Evolutionary conservation across 2,888 invertebrate species (phyloP).

Genomic region (Argyresthia albistria): DNA sequence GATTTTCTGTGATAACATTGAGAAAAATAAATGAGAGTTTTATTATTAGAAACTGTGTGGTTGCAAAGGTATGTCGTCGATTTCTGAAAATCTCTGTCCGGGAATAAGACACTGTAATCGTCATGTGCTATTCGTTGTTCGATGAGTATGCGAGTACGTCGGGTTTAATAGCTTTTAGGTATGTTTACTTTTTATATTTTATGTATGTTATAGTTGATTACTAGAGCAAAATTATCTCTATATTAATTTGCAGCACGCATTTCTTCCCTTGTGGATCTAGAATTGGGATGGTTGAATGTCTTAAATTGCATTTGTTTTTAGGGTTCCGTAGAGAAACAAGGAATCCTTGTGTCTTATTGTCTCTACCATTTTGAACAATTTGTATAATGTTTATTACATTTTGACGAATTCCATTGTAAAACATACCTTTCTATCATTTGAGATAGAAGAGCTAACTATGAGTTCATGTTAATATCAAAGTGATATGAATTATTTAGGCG

Average conservation of each 20-base stretch:
- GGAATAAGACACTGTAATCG: not conserved
- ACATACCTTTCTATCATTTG: too few species aligned
- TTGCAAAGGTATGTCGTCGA: slow-evolving; percentile 62
- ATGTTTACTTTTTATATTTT: slow-evolving; percentile 39
- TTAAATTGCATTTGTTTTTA: too few species aligned
- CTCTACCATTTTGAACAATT: too few species aligned
- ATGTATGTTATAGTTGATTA: slow-evolving; percentile 41
- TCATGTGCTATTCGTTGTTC: slow-evolving; percentile 25
- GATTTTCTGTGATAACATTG: slow-evolving; percentile 73
- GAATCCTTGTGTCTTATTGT: too few species aligned
- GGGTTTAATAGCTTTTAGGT: slow-evolving; percentile 45
- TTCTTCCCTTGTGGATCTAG: slow-evolving; percentile 9
- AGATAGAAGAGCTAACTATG: too few species aligned
- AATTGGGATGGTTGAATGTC: too few species aligned
- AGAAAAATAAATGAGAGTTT: slow-evolving; percentile 46
- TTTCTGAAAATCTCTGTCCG: slow-evolving; percentile 34
- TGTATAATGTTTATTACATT: too few species aligned
- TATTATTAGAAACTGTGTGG: slow-evolving; percentile 68
- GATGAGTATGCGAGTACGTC: slow-evolving; percentile 36
- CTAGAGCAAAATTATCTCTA: slow-evolving; percentile 40
- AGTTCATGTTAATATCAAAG: too few species aligned
- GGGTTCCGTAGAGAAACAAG: too few species aligned
- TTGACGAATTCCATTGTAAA: too few species aligned
- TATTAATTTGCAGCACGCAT: slow-evolving; percentile 19
- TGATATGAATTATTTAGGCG: too few species aligned